Evolutionary conservation across 2,113 vertebrate genomes (phyloP).

Genomic region (Poecilia latipinna): DNA sequence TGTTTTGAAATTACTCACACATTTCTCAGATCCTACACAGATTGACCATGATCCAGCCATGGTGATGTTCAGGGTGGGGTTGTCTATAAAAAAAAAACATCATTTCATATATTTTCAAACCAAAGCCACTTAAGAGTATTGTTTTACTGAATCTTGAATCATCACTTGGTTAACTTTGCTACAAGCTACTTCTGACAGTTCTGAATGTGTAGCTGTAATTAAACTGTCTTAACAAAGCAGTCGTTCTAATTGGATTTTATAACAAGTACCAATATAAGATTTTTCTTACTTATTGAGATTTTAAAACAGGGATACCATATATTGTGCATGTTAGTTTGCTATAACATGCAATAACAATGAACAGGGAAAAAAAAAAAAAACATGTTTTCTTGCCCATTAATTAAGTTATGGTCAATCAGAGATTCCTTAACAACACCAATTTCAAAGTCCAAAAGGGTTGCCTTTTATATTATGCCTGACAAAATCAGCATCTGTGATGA

Average conservation of each 20-base stretch:
- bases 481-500: too few relatives aligned
- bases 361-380: neutral
- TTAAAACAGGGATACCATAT: too few relatives aligned
- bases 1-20: slow-evolving; percentile 61
- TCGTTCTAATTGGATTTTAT: neutral
- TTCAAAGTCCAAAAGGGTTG: too few relatives aligned
- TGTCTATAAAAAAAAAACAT: slow-evolving; percentile 51
- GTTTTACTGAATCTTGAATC: too few relatives aligned
- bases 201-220: neutral
- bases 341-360: neutral
- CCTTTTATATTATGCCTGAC: too few relatives aligned
- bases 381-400: too few relatives aligned
- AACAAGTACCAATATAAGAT: neutral
- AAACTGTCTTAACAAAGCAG: neutral
- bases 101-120: neutral
- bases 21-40: slow-evolving; percentile 41
- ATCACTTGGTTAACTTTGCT: neutral
- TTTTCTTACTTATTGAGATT: neutral
- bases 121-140: too few relatives aligned
- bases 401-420: too few relatives aligned
- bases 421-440: too few relatives aligned
- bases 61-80: slow-evolving; percentile 74
- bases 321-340: neutral
- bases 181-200: neutral
- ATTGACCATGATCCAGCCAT: slow-evolving; percentile 83